Base-by-base conservation (phyloP, 1,140 invertebrate genomes). In the Pectinophora gossypiella region DNA sequence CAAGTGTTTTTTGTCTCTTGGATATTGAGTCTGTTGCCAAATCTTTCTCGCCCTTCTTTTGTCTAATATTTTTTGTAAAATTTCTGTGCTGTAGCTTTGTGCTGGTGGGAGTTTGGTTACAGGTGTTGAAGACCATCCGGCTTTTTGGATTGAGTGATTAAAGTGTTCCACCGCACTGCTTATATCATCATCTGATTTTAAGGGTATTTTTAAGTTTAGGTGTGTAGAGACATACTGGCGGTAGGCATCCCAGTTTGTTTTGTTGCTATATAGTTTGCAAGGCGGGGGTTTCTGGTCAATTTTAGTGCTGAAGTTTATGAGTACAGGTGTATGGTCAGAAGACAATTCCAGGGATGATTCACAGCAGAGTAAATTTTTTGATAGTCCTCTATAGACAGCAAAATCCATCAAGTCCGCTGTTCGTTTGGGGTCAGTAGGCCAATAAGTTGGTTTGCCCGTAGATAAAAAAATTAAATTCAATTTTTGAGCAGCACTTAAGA, bases 351-450 rank as follows among this genome's bases (percentile, higher is more conserved):
- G 22, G 15, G 56, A 43, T 9, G 45, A 48, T 16, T 55, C 23
- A 9, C 45, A 32, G 1, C 47, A 23, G 3, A 59, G n/a, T 13
- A 40, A 47, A 4, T n/a, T 13, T 20, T 2, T 20, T 0, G 47
- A 16, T 9, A 65, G 40, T 0, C 57, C 57, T 40, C 58, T 62
- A 1, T 10, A 18, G 1, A 62, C n/a, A 38, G 42, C 55, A 32
- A 60, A 68, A 23, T 64, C 65, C 3, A 68, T 7, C 2, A 64
- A 27, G 16, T 68, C 62, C 9, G 53, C 56, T 19, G 22, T 19
- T 23, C 47, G 49, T 7, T 60, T 58, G n/a, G 19, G 9, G 38
- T 69, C 54, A 2, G 55, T 27, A n/a, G 55, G 66, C 57, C 59
- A 69, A 38, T 61, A 59, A n/a, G n/a, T n/a, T 6, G 57, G 53